Percentiles rank a stretch among this genome's conserved stretches.
Evolutionary conservation across 2,797 vertebrate species (phyloP).

Genomic region (Muscicapa striata): DNA sequence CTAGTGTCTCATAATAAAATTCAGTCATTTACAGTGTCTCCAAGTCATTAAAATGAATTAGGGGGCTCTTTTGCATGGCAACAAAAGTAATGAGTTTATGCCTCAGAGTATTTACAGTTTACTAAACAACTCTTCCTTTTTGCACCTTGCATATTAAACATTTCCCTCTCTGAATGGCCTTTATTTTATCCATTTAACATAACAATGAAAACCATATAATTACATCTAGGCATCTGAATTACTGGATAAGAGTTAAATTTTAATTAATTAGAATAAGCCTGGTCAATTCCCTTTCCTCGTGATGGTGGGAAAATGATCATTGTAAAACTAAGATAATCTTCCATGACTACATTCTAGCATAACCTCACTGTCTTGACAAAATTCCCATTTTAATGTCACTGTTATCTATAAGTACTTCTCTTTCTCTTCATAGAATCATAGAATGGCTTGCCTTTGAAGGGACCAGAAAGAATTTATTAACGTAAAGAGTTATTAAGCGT

Average conservation of each 20-base stretch:
- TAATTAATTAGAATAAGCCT: conserved; percentile 62
- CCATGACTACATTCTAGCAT: neutral
- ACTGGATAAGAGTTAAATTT: conserved; percentile 59
- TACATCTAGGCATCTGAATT: conserved; percentile 37
- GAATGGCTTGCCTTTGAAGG: neutral
- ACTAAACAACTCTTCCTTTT: conserved; percentile 47
- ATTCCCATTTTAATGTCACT: neutral
- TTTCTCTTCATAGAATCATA: neutral
- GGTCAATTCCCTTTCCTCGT: conserved; percentile 38
- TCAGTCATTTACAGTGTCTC: neutral
- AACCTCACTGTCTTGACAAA: neutral
- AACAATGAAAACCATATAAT: conserved; percentile 7
- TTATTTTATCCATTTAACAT: neutral
- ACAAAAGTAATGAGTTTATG: conserved; percentile 6
- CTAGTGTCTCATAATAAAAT: neutral
- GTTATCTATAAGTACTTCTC: neutral
- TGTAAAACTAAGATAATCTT: neutral
- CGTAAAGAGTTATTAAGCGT: fast-evolving
- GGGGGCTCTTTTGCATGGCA: neutral
- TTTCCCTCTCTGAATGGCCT: neutral
- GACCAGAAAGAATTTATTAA: neutral
- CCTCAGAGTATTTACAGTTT: conserved; percentile 46
- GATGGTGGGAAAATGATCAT: neutral
- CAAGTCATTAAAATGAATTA: conserved; percentile 8
- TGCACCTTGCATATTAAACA: neutral